Base-by-base conservation (phyloP, 1,140 invertebrate genomes). In the Coptotermes formosanus region DNA sequence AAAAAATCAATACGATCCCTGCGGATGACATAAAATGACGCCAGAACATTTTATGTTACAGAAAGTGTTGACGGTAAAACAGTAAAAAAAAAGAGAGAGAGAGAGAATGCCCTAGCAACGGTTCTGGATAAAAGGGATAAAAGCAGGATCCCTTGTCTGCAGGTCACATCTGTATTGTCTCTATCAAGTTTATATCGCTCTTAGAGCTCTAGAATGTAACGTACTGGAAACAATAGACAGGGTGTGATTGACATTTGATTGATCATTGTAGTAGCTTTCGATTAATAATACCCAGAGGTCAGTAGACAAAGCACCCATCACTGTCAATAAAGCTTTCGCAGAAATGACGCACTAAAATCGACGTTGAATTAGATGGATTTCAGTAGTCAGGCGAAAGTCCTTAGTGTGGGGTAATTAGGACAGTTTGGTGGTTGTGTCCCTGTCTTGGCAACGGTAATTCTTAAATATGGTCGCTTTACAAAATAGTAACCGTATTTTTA, bases 211-310 rank as follows among this genome's bases (percentile, higher is more conserved):
- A 75, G 64, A 30, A 75, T 75, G 64, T 75, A 75, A 75, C 64
- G 64, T 75, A 30, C 25, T 25, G n/a, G 64, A 30, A 75, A 75
- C 64, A 75, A 75, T 75, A 75, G 64, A 75, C 64, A 30, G 25
- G 25, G 64, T 75, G 59, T 75, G 64, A 75, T 75, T 75, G 64
- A 75, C 64, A 75, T 75, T 75, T 75, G 64, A 75, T 75, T 75
- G 64, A 75, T 75, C 64, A 75, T 75, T 75, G 64, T 25, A 75
- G 64, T 75, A 75, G 64, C n/a, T 8, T 14, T 75, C n/a, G n/a
- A 30, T 75, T 30, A 30, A 75, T 30, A 75, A 30, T 2, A 75
- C 64, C 64, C 64, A 75, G 25, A 30, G 64, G 25, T 75, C 64
- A 75, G n/a, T 75, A 30, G 64, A 75, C 64, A 75, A 75, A 75